A percentile compares a stretch with the other conserved stretches of the same genome.
phyloP scores from a whole-genome alignment of 2,888 invertebrate species.

The Strigamia maritima region DNA sequence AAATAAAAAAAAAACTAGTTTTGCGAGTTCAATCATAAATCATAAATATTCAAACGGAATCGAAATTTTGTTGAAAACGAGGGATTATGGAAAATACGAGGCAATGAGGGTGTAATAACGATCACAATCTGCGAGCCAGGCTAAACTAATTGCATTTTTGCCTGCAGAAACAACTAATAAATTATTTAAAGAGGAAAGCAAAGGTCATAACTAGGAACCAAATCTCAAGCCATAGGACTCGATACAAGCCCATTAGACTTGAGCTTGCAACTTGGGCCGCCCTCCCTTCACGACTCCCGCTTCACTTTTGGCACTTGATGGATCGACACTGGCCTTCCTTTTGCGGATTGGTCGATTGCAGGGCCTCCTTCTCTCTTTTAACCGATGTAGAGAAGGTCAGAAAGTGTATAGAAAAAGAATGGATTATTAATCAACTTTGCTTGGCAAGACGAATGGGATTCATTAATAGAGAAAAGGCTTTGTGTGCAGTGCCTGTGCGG shows the following conservation, averaged over 20 bases:
- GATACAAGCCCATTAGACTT: constrained; percentile 38
- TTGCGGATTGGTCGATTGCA: constrained; percentile 37
- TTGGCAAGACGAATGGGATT: constrained; percentile 40
- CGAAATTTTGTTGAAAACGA: constrained; percentile 12
- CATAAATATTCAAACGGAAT: constrained; percentile 19
- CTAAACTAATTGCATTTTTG: constrained; percentile 39
- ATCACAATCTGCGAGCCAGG: constrained; percentile 34
- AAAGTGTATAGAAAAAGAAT: constrained; percentile 38
- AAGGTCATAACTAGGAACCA: constrained; percentile 33
- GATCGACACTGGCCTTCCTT: constrained; percentile 37
- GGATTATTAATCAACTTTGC: constrained; percentile 40
- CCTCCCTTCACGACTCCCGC: constrained; percentile 35
- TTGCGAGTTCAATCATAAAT: constrained; percentile 7
- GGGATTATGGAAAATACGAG: constrained; percentile 10
- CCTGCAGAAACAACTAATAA: constrained; percentile 39
- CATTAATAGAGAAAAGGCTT: constrained; percentile 39
- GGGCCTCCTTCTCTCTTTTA: constrained; percentile 37
- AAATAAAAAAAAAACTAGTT: neutral
- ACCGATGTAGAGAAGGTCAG: constrained; percentile 39
- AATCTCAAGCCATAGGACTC: constrained; percentile 35
- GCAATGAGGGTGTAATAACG: constrained; percentile 12
- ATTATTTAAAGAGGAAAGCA: constrained; percentile 11
- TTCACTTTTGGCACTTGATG: constrained; percentile 37
- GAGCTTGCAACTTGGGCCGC: constrained; percentile 31
- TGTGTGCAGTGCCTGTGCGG: constrained; percentile 18